Base-by-base conservation (phyloP, 1,140 invertebrate genomes). In the Cydia pomonella region DNA sequence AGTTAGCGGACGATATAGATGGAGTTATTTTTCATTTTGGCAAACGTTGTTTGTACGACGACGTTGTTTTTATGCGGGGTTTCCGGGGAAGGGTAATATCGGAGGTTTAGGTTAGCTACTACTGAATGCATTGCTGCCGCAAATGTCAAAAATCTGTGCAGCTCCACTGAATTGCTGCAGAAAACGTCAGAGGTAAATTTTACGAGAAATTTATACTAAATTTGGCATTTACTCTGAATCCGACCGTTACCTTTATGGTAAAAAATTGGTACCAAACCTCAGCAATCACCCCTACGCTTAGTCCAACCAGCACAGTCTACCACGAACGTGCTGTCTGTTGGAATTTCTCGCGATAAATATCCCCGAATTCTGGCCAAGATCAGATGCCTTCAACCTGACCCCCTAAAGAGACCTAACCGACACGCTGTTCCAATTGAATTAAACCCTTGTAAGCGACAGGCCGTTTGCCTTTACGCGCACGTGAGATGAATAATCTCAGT, bases 311-410 rank as follows among this genome's bases (percentile, higher is more conserved):
- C 47, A 50, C 16, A n/a, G n/a, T 3, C n/a, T n/a, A 16, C 27
- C 27, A 13, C n/a, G 27, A 33, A 66, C 63, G 27, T 29, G 63
- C 27, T 66, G 63, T 66, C 63, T 66, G 27, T 5, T 27, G 3
- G 63, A 66, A 66, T 66, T 66, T 66, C 10, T 27, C 3, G 63
- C 27, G 63, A 66, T 66, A 66, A 66, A 66, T 66, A 66, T 66
- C 25, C 63, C 23, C 13, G 63, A 9, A 66, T 66, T 13, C 63
- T 23, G 7, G 21, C 63, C 27, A 25, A 66, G 27, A 66, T 66
- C 63, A 66, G 63, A 66, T 66, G 13, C 63, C 25, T 66, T 50
- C 47, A 47, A 16, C 44, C 16, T 18, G 18, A 50, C n/a, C n/a
- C 6, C 47, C n/a, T 50, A 18, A 50, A 50, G 0, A 7, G 47